phyloP scores from a whole-genome alignment of 2,888 invertebrate genomes.

The Microplitis manilae region DNA sequence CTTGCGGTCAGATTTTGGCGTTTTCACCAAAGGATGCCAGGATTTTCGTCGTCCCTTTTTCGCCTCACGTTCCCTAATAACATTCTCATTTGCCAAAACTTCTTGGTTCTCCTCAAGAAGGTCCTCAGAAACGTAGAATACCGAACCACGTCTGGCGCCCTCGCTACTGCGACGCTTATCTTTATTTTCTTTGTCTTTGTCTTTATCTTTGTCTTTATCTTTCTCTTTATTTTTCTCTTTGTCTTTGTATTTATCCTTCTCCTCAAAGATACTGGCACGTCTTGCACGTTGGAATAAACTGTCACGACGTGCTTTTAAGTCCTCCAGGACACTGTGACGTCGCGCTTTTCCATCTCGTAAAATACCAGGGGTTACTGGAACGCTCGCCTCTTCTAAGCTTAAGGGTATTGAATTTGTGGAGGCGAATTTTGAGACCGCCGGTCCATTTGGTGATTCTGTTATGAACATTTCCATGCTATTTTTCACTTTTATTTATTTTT shows the following conservation, averaged over 20 bases:
- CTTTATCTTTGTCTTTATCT: background rate
- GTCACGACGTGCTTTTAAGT: conserved; percentile 65
- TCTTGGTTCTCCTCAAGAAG: conserved; percentile 61
- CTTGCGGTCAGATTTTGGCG: conserved; percentile 67
- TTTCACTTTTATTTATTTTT: conserved; percentile 6
- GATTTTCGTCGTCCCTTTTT: conserved; percentile 78
- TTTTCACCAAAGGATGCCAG: conserved; percentile 73
- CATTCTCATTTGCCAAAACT: conserved; percentile 49
- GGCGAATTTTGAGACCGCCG: conserved; percentile 59
- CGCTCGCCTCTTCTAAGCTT: conserved; percentile 57
- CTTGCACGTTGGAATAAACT: conserved; percentile 64
- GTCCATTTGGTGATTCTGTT: conserved; percentile 61
- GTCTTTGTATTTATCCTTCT: conserved; percentile 45
- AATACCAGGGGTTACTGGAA: conserved; percentile 49
- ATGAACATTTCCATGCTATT: conserved; percentile 65
- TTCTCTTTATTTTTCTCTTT: background rate
- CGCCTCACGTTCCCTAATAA: conserved; percentile 56
- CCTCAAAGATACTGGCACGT: conserved; percentile 62
- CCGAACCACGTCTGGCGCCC: conserved; percentile 60
- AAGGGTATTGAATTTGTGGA: conserved; percentile 68
- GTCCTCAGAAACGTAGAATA: conserved; percentile 68
- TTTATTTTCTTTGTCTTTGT: conserved; percentile 42
- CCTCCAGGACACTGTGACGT: conserved; percentile 69
- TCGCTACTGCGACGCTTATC: conserved; percentile 61
- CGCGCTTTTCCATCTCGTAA: conserved; percentile 61